A percentile compares a stretch with the other conserved stretches of the same genome.
Evolutionary conservation across 92 coral and sea anemone genomes (phyloP).

Genomic region (Palythoa grandiflora): DNA sequence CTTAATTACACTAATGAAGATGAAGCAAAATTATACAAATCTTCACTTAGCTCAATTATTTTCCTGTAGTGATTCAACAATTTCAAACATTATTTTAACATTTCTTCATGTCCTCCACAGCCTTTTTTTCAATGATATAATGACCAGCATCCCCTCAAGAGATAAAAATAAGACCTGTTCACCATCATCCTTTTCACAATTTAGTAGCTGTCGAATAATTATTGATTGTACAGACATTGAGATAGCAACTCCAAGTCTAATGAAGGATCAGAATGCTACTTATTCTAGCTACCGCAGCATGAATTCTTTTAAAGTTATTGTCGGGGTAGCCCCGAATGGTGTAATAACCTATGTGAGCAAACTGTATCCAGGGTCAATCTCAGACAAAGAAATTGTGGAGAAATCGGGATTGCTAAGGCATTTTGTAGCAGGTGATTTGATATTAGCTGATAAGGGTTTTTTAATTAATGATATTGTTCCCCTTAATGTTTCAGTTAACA

Average conservation of each 20-base stretch:
- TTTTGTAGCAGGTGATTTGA: constrained; percentile 6
- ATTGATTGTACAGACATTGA: constrained; percentile 46
- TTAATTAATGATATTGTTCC: neutral
- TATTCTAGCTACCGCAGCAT: constrained; percentile 24
- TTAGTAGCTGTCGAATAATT: constrained; percentile 31
- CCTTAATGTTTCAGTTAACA: neutral
- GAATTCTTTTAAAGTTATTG: constrained; percentile 22
- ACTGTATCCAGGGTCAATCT: constrained; percentile 33
- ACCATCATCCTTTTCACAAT: constrained; percentile 16
- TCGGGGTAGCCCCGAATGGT: constrained; percentile 2
- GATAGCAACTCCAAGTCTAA: constrained; percentile 16
- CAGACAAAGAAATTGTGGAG: constrained; percentile 32
- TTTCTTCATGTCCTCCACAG: constrained; percentile 43
- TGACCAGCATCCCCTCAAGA: constrained; percentile 43
- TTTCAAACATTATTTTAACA: constrained; percentile 20
- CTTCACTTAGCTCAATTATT: constrained; percentile 35
- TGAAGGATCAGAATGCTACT: constrained; percentile 34
- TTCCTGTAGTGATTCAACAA: constrained; percentile 46
- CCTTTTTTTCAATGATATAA: constrained; percentile 36
- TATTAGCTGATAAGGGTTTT: neutral
- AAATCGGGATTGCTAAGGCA: constrained; percentile 26
- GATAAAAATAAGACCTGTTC: constrained; percentile 16
- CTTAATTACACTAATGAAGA: constrained; percentile 40
- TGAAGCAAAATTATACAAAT: neutral
- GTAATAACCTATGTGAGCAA: constrained; percentile 27